Evolutionary conservation across 2,888 invertebrate genomes (phyloP), one percentile per base, ranked within the genome.

Genomic region (Eupelmus urozonus): DNA sequence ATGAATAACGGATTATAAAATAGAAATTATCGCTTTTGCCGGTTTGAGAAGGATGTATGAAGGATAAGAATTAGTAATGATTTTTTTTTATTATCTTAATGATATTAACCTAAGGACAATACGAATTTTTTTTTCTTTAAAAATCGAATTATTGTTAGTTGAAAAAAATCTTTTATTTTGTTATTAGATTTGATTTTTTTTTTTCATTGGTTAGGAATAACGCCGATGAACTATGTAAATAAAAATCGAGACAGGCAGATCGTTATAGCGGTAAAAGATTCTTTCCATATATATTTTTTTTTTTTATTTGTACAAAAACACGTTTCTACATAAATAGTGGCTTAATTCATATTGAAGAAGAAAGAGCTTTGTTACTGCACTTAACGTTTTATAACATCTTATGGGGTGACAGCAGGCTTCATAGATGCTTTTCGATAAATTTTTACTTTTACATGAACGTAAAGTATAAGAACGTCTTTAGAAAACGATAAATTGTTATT

Each of bases 271-370:
- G 57, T 63, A 69, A 78, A 69, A 63, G 45, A 18, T n/a, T 67
- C 69, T 73, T 77, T 72, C 71, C 45, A 11, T 27, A 57, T 76
- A 72, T 79, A 57, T 72, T 79, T 76, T 79, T 67, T 70, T 49
- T 79, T 67, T 73, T 71, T 77, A 71, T 80, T 81, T 80, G 80
- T 82, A 83, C 79, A 84, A 80, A 82, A 82, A 83, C 78, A 82
- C 74, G 79, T 82, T 83, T 83, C 76, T 82, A 81, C 78, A 82
- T 82, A 76, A 75, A 82, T 81, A 79, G 81, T 81, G 79, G 76
- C 74, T 82, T 69, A 65, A 82, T 82, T 82, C 80, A 81, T 60
- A 74, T 77, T 67, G 76, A 82, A 70, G 80, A 78, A 80, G 70
- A 79, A 81, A 83, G 55, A 78, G 60, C 59, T 79, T 70, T 65